Evolutionary conservation across 1,140 invertebrate species (phyloP), one percentile per base, ranked within the genome.

Genomic region (Drosophila sp.): DNA sequence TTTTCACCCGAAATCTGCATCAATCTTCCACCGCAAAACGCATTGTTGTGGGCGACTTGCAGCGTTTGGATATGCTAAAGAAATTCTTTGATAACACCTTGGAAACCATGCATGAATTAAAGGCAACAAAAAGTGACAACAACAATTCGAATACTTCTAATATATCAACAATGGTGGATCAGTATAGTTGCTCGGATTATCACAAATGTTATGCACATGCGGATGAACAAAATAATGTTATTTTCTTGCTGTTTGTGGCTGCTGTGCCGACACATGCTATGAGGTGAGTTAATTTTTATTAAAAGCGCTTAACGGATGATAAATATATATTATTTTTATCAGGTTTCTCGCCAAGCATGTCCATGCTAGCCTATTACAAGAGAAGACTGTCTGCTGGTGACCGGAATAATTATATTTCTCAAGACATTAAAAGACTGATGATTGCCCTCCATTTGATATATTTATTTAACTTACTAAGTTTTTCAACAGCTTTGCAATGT

Each of bases 141-240:
- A 38, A 5, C 7, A 50, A 58, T 6, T 9, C 53, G 4, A 41
- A 63, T 3, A 18, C 71, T 2, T 27, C 54, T 7, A 75, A 64
- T 41, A 61, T 58, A 14, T 34, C 67, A 0, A 29, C 27, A 32
- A 58, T 90, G 18, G 7, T 90, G 11, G 84, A 91, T 53, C 90
- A 91, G 45, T 89, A 89, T 54, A 89, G 86, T 54, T 91, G 86
- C 57, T 84, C 87, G 6, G 90, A 91, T 29, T 90, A 90, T 41
- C 80, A 91, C 56, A 91, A 91, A 40, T 91, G 86, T 16, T 90
- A 75, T 69, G 82, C 90, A 9, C 70, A 84, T 36, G 72, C 70
- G 1, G 90, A 91, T 75, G 80, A 83, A 0, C 36, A 65, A 7
- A 61, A 72, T 14, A 91, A 91, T 58, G 40, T 90, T 1, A 48